These are phyloP conservation scores for Coelogynopora nodosa DNA, from an alignment of 2,888 invertebrate genomes.

Conservation along the genomic window DNA sequence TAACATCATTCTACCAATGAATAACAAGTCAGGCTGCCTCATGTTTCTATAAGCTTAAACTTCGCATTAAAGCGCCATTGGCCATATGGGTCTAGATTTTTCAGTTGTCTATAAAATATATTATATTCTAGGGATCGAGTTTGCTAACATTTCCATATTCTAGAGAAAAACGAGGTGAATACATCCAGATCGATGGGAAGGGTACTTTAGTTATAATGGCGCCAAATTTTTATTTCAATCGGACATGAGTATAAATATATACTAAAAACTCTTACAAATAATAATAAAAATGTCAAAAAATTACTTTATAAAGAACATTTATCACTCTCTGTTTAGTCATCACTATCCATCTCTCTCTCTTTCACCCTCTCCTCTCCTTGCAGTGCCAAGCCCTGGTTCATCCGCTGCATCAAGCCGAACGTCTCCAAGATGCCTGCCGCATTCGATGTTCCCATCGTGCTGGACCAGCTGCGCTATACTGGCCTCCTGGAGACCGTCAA, in stretches of 20 bases:
- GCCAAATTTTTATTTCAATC: background rate
- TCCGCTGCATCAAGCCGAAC: constrained; percentile 42
- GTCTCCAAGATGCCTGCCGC: constrained; percentile 5
- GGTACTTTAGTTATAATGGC: background rate
- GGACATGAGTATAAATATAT: background rate
- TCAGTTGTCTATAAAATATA: too few relatives aligned
- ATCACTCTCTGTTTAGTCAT: background rate
- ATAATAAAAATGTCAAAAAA: background rate
- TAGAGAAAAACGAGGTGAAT: too few relatives aligned
- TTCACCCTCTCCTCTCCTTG: background rate
- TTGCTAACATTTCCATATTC: too few relatives aligned
- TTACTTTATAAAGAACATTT: background rate
- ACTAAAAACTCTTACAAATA: background rate
- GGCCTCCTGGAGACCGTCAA: constrained; percentile 42
- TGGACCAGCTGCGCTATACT: constrained; percentile 40
- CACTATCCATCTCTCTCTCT: background rate
- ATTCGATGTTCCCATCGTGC: constrained; percentile 22
- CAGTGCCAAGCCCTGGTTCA: constrained; percentile 42
- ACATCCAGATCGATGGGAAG: too few relatives aligned
- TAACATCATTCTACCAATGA: too few relatives aligned
- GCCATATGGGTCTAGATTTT: too few relatives aligned
- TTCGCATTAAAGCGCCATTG: too few relatives aligned
- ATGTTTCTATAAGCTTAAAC: too few relatives aligned
- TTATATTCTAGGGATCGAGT: too few relatives aligned
- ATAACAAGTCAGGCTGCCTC: too few relatives aligned